A percentile compares a stretch with the other conserved stretches of the same genome.
These are phyloP conservation scores for Blomia tropicalis DNA, from an alignment of 2,888 invertebrate species.

Conservation along the genomic window DNA sequence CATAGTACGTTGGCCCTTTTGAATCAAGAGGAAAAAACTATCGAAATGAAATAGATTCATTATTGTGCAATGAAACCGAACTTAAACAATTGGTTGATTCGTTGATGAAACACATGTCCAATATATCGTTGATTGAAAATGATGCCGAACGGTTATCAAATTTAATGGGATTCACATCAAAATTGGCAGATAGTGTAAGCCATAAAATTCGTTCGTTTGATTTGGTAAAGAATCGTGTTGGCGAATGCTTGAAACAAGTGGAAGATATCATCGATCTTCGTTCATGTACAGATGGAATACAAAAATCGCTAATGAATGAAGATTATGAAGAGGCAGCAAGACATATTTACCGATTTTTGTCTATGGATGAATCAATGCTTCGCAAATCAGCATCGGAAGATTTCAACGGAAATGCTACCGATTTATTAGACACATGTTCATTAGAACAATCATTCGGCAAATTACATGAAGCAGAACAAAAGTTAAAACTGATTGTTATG, in stretches of 20 bases:
- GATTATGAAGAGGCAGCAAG: slow-evolving; percentile 93
- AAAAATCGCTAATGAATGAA: slow-evolving; percentile 76
- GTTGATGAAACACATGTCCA: slow-evolving; percentile 62
- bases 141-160: slow-evolving; percentile 64
- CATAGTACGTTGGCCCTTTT: background rate
- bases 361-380: slow-evolving; percentile 70
- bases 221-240: slow-evolving; percentile 76
- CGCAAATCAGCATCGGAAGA: slow-evolving; percentile 39
- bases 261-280: slow-evolving; percentile 87
- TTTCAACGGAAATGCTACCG: background rate
- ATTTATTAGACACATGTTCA: slow-evolving; percentile 8
- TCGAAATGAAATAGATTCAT: slow-evolving; percentile 52
- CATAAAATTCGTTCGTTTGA: slow-evolving; percentile 87
- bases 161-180: slow-evolving; percentile 71
- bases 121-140: slow-evolving; percentile 55
- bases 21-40: slow-evolving; percentile 43
- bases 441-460: slow-evolving; percentile 53
- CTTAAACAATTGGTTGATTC: slow-evolving; percentile 62
- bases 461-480: slow-evolving; percentile 57
- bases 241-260: slow-evolving; percentile 80
- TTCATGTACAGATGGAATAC: slow-evolving; percentile 90
- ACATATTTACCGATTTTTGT: slow-evolving; percentile 79
- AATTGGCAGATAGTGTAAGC: slow-evolving; percentile 78
- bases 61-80: slow-evolving; percentile 55
- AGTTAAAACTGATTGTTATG: slow-evolving; percentile 52